A percentile compares a stretch with the other conserved stretches of the same genome.
Evolutionary conservation across 2,113 vertebrate genomes (phyloP).

Genomic region (Orthonyx spaldingii): DNA sequence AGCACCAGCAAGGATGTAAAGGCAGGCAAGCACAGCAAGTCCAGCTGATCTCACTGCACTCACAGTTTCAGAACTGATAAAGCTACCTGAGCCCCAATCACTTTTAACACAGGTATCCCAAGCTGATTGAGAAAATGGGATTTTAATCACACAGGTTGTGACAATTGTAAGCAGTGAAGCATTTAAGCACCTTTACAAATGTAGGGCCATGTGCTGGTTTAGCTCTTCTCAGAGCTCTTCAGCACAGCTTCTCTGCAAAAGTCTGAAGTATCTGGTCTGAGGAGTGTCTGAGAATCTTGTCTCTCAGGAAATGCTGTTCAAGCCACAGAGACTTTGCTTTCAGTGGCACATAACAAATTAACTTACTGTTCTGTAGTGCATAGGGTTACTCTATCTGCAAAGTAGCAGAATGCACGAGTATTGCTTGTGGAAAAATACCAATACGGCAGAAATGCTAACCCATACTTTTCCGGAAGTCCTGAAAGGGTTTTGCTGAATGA

Average conservation of each 20-base stretch:
- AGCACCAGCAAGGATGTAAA: background rate
- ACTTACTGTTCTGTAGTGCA: background rate
- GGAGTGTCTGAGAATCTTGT: background rate
- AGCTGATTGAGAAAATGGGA: background rate
- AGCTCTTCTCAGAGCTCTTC: background rate
- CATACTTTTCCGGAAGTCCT: background rate
- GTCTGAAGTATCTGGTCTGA: background rate
- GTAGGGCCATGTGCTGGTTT: accelerated
- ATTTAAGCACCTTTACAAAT: background rate
- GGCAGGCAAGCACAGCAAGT: background rate
- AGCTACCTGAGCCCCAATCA: background rate
- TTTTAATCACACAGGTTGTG: background rate
- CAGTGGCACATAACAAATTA: background rate
- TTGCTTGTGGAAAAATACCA: background rate
- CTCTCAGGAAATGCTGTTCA: background rate
- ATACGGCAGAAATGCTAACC: background rate
- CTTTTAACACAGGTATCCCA: background rate
- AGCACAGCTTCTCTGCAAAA: background rate
- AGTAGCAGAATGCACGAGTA: background rate
- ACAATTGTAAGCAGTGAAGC: background rate
- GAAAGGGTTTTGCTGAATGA: background rate
- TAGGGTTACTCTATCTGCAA: background rate
- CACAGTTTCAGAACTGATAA: background rate
- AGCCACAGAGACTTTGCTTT: background rate
- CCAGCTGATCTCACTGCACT: background rate